These are phyloP conservation scores for Drosophila cognata DNA, from an alignment of 2,888 invertebrate species.

Conservation along the genomic window DNA sequence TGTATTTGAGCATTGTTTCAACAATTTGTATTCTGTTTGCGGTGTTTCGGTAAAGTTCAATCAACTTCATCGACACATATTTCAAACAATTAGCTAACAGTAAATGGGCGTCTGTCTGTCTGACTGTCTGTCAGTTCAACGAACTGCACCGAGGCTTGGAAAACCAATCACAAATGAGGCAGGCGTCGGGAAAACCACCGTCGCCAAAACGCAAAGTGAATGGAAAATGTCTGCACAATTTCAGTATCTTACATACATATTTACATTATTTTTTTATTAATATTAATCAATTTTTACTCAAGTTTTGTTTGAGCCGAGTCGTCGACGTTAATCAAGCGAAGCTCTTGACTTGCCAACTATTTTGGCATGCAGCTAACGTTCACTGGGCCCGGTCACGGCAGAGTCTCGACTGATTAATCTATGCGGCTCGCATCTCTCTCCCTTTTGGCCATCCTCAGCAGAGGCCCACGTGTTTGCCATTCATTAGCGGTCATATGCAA, in stretches of 20 bases:
- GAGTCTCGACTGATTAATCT: constrained; percentile 14
- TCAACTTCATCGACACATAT: constrained; percentile 58
- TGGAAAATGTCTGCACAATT: constrained; percentile 73
- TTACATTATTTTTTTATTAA: constrained; percentile 40
- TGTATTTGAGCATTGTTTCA: constrained; percentile 3
- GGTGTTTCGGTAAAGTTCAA: constrained; percentile 53
- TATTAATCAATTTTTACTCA: constrained; percentile 33
- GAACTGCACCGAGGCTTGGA: constrained; percentile 41
- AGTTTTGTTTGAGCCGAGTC: constrained; percentile 21
- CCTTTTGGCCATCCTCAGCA: constrained; percentile 29
- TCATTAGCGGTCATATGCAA: constrained; percentile 66
- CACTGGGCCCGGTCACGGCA: constrained; percentile 29
- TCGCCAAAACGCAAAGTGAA: constrained; percentile 75
- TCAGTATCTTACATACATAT: constrained; percentile 28
- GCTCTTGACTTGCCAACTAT: constrained; percentile 32
- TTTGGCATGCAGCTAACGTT: constrained; percentile 54
- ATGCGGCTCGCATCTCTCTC: constrained; percentile 1
- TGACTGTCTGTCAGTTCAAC: constrained; percentile 41
- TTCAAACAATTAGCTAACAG: constrained; percentile 65
- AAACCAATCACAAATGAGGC: constrained; percentile 56
- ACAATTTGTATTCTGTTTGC: constrained; percentile 59
- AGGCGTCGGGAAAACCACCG: constrained; percentile 67
- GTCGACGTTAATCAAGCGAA: constrained; percentile 65
- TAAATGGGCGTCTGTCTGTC: constrained; percentile 32
- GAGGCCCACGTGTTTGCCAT: constrained; percentile 61